These are phyloP conservation scores for Patagioenas fasciata DNA, from an alignment of 2,113 vertebrate species.

Conservation along the genomic window DNA sequence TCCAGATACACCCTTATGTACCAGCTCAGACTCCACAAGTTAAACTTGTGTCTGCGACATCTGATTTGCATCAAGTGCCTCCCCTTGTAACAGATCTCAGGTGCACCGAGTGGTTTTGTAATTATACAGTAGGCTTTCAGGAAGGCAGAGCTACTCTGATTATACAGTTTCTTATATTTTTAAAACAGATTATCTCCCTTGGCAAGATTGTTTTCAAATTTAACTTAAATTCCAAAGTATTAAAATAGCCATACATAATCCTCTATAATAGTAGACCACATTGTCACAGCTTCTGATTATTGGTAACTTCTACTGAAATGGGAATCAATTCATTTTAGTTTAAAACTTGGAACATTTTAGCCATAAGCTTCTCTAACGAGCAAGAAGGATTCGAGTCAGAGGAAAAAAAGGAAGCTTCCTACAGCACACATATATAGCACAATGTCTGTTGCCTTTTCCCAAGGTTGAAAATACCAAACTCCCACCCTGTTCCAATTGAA, in stretches of 20 bases:
- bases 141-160: not conserved
- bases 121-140: not conserved
- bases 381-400: not conserved
- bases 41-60: not conserved
- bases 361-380: not conserved
- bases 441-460: not conserved
- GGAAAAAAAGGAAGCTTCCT: not conserved
- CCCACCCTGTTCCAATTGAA: not conserved
- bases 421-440: not conserved
- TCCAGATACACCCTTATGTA: not conserved
- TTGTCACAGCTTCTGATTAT: not conserved
- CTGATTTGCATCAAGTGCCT: not conserved
- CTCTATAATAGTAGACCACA: not conserved
- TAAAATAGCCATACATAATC: conserved; percentile 11
- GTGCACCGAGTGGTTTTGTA: not conserved
- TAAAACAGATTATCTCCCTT: not conserved
- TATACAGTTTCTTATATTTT: not conserved
- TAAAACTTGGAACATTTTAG: not conserved
- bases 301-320: not conserved
- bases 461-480: not conserved
- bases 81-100: not conserved
- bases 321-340: not conserved
- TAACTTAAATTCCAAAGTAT: not conserved
- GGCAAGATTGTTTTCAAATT: not conserved
- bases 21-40: not conserved